Conservation (phyloP, 2,888 invertebrate species). For the Aleiodes leptofemur region DNA sequence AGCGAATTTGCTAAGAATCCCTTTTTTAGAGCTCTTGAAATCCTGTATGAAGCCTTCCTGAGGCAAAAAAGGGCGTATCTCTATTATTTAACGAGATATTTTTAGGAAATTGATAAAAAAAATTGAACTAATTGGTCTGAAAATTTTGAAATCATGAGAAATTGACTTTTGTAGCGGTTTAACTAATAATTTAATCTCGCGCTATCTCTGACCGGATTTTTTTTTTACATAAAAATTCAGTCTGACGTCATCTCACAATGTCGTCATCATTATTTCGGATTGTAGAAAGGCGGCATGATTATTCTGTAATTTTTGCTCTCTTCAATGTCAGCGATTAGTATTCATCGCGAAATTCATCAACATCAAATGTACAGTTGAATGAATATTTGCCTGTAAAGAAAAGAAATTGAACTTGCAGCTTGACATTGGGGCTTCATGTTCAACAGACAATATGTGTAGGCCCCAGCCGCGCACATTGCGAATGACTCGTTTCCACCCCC, state of each 20-base stretch:
- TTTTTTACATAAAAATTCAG: too few species aligned
- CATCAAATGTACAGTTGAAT: background rate
- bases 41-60: too few species aligned
- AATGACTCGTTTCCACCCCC: slow-evolving; percentile 52
- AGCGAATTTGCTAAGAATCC: too few species aligned
- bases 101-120: too few species aligned
- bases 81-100: too few species aligned
- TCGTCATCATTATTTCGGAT: slow-evolving; percentile 17
- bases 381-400: background rate
- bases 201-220: too few species aligned
- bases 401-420: slow-evolving; percentile 39
- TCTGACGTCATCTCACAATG: background rate
- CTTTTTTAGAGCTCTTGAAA: too few species aligned
- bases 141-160: too few species aligned
- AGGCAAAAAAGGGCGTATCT: too few species aligned
- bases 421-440: slow-evolving; percentile 38
- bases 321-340: background rate
- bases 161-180: too few species aligned
- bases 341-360: background rate
- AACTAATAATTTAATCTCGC: too few species aligned
- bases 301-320: slow-evolving; percentile 5
- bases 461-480: slow-evolving; percentile 46
- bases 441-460: background rate
- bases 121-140: too few species aligned
- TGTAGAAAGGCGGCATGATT: background rate